Conservation (phyloP, 2,113 vertebrate species). For the Clarias gariepinus region DNA sequence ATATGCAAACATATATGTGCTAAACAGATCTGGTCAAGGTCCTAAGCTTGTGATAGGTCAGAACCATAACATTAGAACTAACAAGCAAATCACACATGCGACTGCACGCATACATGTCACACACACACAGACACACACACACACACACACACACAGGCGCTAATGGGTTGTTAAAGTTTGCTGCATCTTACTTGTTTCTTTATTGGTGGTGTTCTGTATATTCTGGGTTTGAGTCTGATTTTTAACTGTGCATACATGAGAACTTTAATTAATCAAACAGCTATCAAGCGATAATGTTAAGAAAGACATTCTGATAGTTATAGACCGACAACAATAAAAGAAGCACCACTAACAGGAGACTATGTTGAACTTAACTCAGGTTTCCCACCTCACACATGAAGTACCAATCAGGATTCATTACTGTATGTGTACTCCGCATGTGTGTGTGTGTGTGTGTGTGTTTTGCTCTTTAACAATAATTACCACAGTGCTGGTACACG, state of each 20-base stretch:
- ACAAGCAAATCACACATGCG: constrained; percentile 61
- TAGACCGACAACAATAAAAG: constrained; percentile 30
- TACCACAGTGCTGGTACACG: constrained; percentile 30
- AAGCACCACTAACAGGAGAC: constrained; percentile 57
- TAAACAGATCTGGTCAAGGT: constrained; percentile 47
- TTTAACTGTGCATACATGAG: constrained; percentile 12
- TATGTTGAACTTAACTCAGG: constrained; percentile 18
- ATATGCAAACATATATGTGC: constrained; percentile 39
- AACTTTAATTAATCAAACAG: constrained; percentile 26
- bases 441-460: neutral
- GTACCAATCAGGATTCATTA: constrained; percentile 17
- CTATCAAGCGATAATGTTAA: constrained; percentile 28
- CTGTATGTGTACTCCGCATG: constrained; percentile 6
- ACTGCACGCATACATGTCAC: constrained; percentile 28
- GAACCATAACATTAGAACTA: constrained; percentile 49
- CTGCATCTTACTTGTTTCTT: constrained; percentile 7
- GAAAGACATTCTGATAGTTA: constrained; percentile 41
- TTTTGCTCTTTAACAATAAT: constrained; percentile 18
- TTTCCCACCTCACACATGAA: constrained; percentile 26
- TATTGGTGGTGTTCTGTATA: neutral
- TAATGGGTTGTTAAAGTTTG: neutral
- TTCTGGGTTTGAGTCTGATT: neutral
- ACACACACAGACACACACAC: neutral
- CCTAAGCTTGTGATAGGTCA: constrained; percentile 37
- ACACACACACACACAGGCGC: neutral